Evolutionary conservation across 2,797 vertebrate species (phyloP).

Genomic region (Microcaecilia unicolor): DNA sequence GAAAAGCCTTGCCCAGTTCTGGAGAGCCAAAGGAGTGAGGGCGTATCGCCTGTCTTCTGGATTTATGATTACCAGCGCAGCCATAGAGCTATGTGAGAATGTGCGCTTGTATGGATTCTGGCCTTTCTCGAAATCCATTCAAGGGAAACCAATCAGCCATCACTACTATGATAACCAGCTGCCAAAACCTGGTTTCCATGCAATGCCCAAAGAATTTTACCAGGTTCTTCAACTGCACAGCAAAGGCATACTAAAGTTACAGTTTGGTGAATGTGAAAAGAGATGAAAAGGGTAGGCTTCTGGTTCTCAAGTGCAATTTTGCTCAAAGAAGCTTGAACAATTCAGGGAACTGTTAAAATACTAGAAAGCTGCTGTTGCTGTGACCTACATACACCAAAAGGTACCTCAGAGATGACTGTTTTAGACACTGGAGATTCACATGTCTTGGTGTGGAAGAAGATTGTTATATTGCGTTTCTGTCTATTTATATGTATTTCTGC

Average conservation of each 20-base stretch:
- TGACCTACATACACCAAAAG: too few species aligned
- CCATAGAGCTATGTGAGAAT: slow-evolving; percentile 72
- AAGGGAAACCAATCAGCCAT: slow-evolving; percentile 60
- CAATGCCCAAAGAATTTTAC: slow-evolving; percentile 82
- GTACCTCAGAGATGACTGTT: too few species aligned
- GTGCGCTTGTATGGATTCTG: slow-evolving; percentile 89
- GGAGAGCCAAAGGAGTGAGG: slow-evolving; percentile 68
- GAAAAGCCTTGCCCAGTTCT: slow-evolving; percentile 68
- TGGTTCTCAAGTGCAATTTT: too few species aligned
- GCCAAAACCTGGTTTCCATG: slow-evolving; percentile 66
- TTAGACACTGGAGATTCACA: too few species aligned
- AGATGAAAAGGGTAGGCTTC: slow-evolving; percentile 37
- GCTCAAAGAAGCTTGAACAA: too few species aligned
- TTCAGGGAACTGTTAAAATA: too few species aligned
- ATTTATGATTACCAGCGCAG: slow-evolving; percentile 76
- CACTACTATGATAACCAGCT: slow-evolving; percentile 82
- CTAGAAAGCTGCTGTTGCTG: too few species aligned
- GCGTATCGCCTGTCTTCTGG: slow-evolving; percentile 72
- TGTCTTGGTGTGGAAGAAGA: too few species aligned
- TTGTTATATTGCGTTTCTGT: too few species aligned
- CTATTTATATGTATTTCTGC: too few species aligned
- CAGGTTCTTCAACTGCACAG: slow-evolving; percentile 71
- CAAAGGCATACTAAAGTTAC: slow-evolving; percentile 74
- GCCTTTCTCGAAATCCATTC: slow-evolving; percentile 71
- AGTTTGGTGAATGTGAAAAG: slow-evolving; percentile 65